Percentiles rank a stretch among this genome's conserved stretches.
These are phyloP conservation scores for Vulpes lagopus DNA, from an alignment of 2,113 vertebrate genomes.

Conservation along the genomic window DNA sequence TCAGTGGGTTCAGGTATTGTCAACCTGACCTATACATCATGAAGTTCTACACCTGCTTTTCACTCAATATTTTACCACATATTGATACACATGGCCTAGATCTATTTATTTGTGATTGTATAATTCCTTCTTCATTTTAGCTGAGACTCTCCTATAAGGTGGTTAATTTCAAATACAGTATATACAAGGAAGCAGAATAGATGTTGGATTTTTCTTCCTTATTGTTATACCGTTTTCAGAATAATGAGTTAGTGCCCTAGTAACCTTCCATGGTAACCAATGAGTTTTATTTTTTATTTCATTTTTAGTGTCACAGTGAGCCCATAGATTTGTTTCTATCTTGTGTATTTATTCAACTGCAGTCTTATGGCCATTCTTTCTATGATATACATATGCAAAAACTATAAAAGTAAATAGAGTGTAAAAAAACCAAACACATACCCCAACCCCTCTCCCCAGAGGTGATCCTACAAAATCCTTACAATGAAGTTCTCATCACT, in stretches of 20 bases:
- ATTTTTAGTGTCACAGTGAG: background rate
- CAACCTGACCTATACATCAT: background rate
- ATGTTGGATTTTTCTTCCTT: background rate
- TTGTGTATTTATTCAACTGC: background rate
- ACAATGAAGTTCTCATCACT: background rate
- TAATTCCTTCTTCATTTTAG: constrained; percentile 22
- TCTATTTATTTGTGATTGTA: background rate
- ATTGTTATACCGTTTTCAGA: constrained; percentile 35
- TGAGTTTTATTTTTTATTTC: background rate
- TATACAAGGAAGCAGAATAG: background rate
- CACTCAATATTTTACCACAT: background rate
- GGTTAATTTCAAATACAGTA: background rate
- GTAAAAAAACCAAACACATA: background rate
- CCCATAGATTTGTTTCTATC: background rate
- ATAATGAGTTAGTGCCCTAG: background rate
- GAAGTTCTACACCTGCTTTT: background rate
- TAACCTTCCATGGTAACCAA: background rate
- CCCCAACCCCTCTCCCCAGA: background rate
- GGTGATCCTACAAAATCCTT: background rate
- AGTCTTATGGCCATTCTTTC: background rate
- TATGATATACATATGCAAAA: background rate
- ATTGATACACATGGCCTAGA: background rate
- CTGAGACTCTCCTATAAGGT: constrained; percentile 5
- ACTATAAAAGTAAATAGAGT: background rate
- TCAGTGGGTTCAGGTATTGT: background rate